Evolutionary conservation across 2,888 invertebrate genomes (phyloP), one percentile per base, ranked within the genome.

Genomic region (Caenorhabditis drosophilae): DNA sequence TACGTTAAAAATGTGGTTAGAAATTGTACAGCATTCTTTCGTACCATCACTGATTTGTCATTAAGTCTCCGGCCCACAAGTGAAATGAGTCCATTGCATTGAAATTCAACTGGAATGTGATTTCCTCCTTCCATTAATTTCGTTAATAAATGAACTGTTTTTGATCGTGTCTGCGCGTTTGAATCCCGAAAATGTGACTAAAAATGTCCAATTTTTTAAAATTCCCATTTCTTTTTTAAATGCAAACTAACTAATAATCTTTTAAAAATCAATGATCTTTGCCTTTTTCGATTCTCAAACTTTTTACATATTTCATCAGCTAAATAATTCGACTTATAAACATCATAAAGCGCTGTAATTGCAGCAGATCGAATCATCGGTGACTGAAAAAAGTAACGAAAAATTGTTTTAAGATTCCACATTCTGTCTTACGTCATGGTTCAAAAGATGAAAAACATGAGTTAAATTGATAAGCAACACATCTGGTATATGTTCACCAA

Each of bases 151-250:
- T 92, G 90, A 35, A 95, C 87, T 0, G 88, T 88, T 44, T 91
- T 92, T 23, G 91, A 89, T 23, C 96, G 87, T 0, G 93, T 93
- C 82, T 90, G 90, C 0, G 93, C 91, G 46, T 92, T 90, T 2
- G 88, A 84, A 83, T 97, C 96, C 70, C 90, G 88, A 42, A 31
- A 9, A 31, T 22, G 9, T 46, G 4, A 20, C 11, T 7, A 26
- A 46, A 46, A n/a, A 27, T 7, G 6, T 15, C 26, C 11, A 46
- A 46, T 15, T 9, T 26, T 7, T 26, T 7, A 16, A 12, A 9
- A 12, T 9, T 31, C 6, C 31, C 6, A 6, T 31, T 6, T 31
- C 31, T 31, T 31, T 31, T 9, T 2, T n/a, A n/a, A n/a, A n/a
- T n/a, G n/a, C n/a, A n/a, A 22, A 26, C 42, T 38, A 25, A 66